Conservation (phyloP, 2,888 invertebrate genomes). For the Rapana venosa region DNA sequence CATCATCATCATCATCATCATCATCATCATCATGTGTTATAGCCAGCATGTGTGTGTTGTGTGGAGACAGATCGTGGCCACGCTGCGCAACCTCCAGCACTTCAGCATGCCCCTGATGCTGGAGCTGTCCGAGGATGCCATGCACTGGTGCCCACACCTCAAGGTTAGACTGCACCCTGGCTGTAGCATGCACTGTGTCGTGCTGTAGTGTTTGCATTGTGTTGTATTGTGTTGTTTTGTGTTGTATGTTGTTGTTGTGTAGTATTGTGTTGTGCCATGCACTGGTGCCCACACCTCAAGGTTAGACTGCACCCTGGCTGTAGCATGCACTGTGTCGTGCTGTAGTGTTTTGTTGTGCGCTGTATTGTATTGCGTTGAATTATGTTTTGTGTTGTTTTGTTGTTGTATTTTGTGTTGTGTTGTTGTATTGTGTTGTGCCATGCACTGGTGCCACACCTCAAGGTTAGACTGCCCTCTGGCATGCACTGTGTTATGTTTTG, state of each 20-base stretch:
- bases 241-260: too few species aligned
- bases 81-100: slow-evolving; percentile 66
- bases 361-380: too few species aligned
- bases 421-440: slow-evolving; percentile 33
- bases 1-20: too few species aligned
- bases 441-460: slow-evolving; percentile 61
- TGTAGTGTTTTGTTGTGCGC: too few species aligned
- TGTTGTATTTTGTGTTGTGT: too few species aligned
- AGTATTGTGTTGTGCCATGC: slow-evolving; percentile 45
- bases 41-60: neutral
- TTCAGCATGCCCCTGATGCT: slow-evolving; percentile 65
- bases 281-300: slow-evolving; percentile 60
- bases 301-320: slow-evolving; percentile 45
- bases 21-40: too few species aligned
- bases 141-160: slow-evolving; percentile 61
- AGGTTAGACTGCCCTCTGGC: slow-evolving; percentile 48
- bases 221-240: too few species aligned
- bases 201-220: too few species aligned
- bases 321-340: too few species aligned
- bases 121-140: slow-evolving; percentile 67
- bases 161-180: slow-evolving; percentile 49
- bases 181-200: too few species aligned
- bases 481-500: too few species aligned
- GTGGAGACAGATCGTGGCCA: slow-evolving; percentile 61
- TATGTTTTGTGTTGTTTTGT: too few species aligned